phyloP scores from a whole-genome alignment of 2,113 vertebrate species.

The Pachycephala philippinensis region DNA sequence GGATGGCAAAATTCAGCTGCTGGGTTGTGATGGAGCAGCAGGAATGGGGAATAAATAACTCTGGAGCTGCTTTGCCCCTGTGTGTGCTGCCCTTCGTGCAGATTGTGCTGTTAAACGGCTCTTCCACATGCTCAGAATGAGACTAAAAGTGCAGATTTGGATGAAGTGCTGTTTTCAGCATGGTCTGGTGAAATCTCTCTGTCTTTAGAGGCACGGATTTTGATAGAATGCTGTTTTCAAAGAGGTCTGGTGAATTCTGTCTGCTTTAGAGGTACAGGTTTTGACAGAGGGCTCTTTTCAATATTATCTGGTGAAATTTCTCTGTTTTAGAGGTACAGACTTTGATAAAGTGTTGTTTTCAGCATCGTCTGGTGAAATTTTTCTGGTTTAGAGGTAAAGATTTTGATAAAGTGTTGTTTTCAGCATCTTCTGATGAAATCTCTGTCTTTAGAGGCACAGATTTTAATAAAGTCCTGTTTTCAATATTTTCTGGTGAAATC shows the following conservation, averaged over 20 bases:
- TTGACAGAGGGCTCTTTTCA: too few species aligned
- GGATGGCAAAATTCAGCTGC: neutral
- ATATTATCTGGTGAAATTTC: too few species aligned
- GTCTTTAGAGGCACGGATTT: neutral
- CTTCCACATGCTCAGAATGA: neutral
- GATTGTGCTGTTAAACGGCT: neutral
- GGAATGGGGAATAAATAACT: fast-evolving
- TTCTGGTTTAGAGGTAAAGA: neutral
- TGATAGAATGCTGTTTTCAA: neutral
- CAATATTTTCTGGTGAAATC: fast-evolving
- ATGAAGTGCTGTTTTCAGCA: fast-evolving
- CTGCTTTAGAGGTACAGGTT: too few species aligned
- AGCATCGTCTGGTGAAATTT: neutral
- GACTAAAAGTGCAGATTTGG: neutral
- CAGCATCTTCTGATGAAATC: fast-evolving
- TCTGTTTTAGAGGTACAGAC: neutral
- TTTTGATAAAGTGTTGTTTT: neutral
- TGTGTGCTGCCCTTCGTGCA: neutral
- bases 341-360: neutral
- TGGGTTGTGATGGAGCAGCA: neutral
- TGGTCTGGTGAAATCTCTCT: too few species aligned
- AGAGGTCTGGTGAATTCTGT: too few species aligned
- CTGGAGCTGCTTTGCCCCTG: neutral
- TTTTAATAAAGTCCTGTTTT: neutral
- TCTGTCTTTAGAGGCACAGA: neutral